Conservation (phyloP, 2,797 vertebrate species). For the Hozukius guyotensis region DNA sequence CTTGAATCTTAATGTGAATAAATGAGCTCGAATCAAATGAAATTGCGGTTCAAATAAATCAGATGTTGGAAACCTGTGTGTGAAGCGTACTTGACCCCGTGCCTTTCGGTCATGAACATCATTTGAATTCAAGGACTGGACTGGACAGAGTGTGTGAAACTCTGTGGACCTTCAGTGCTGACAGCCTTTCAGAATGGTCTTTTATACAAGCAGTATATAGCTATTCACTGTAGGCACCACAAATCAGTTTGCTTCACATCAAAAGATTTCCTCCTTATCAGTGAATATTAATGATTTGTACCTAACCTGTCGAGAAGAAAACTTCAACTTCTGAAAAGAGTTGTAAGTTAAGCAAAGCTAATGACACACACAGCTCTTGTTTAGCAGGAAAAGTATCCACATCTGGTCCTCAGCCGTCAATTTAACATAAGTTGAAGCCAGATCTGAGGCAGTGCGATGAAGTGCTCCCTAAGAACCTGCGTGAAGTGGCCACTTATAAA, state of each 20-base stretch:
- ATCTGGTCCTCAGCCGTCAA: conserved; percentile 22
- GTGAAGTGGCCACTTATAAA: conserved; percentile 46
- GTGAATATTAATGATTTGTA: conserved; percentile 22
- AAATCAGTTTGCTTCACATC: conserved; percentile 34
- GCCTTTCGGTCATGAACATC: conserved; percentile 41
- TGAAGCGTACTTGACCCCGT: conserved; percentile 52
- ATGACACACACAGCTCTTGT: not conserved
- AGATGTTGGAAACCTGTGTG: conserved; percentile 52
- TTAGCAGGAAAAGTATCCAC: conserved; percentile 1
- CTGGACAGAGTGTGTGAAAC: conserved; percentile 29
- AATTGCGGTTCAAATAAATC: conserved; percentile 66
- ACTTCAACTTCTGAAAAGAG: not conserved
- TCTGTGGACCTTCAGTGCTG: conserved; percentile 46
- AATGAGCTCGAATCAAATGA: conserved; percentile 77
- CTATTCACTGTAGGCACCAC: conserved; percentile 11
- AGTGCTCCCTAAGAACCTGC: conserved; percentile 17
- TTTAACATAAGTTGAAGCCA: conserved; percentile 10
- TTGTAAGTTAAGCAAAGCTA: not conserved
- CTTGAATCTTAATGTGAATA: conserved; percentile 75
- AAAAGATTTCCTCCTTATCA: not conserved
- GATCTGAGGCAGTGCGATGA: not conserved
- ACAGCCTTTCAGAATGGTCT: conserved; percentile 38
- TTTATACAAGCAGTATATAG: not conserved
- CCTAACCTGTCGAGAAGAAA: conserved; percentile 18
- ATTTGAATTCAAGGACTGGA: conserved; percentile 50